Evolutionary conservation across 64 coral and sea anemone genomes (phyloP).

Genomic region (Pocillopora verrucosa): DNA sequence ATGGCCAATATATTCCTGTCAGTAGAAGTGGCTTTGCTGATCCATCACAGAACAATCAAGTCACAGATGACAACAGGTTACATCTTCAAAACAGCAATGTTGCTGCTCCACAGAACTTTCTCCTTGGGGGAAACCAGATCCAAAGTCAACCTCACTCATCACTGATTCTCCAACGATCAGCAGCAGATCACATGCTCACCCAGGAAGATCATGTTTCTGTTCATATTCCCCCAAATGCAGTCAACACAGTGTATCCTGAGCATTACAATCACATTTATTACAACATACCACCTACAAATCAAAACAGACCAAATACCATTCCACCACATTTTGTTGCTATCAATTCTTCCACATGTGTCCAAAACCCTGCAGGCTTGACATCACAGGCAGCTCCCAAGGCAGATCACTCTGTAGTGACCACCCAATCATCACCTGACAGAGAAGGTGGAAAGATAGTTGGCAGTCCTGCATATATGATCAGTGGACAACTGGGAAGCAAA

Average conservation of each 20-base stretch:
- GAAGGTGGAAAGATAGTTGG: conserved; percentile 23
- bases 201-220: conserved; percentile 10
- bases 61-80: background rate
- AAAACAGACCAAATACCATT: conserved; percentile 1
- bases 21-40: background rate
- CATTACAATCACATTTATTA: conserved; percentile 21
- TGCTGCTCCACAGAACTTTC: conserved; percentile 14
- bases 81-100: background rate
- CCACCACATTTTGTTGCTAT: conserved; percentile 5
- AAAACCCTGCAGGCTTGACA: conserved; percentile 1
- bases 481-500: conserved; percentile 80
- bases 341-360: background rate
- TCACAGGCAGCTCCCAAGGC: conserved; percentile 15
- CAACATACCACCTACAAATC: background rate
- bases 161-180: conserved; percentile 17
- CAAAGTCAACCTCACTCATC: conserved; percentile 16
- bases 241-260: conserved; percentile 11
- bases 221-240: background rate
- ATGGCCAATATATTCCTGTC: background rate
- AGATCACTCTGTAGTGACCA: conserved; percentile 9
- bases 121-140: background rate
- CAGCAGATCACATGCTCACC: conserved; percentile 14
- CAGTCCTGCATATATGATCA: conserved; percentile 90
- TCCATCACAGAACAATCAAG: conserved; percentile 2
- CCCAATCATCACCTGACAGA: background rate